Evolutionary conservation across 1,140 invertebrate species (phyloP).

Genomic region (Drosophila watanabei): DNA sequence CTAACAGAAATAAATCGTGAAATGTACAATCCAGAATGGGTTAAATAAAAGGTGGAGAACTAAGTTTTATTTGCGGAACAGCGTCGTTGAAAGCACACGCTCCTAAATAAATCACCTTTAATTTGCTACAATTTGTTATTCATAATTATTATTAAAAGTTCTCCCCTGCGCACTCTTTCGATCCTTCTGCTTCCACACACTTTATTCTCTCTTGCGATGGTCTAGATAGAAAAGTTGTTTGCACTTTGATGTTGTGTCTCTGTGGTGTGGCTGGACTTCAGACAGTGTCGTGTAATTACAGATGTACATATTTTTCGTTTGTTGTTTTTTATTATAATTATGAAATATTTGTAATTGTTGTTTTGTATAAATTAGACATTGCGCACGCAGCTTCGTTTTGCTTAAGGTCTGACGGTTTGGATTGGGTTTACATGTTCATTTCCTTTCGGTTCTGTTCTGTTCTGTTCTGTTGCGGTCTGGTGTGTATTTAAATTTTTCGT

Average conservation of each 20-base stretch:
- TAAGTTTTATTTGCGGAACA: conserved; percentile 73
- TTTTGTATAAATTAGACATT: conserved; percentile 81
- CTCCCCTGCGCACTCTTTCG: conserved; percentile 53
- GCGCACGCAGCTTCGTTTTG: conserved; percentile 81
- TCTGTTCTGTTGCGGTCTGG: conserved; percentile 4
- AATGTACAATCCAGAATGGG: conserved; percentile 39
- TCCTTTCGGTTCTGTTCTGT: conserved; percentile 33
- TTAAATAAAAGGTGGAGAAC: conserved; percentile 58
- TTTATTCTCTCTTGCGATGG: conserved; percentile 28
- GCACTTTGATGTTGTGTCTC: conserved; percentile 55
- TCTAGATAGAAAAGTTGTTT: conserved; percentile 52
- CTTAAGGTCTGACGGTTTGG: conserved; percentile 56
- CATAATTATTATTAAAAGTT: conserved; percentile 74
- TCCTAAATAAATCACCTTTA: conserved; percentile 80
- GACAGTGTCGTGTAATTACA: conserved; percentile 63
- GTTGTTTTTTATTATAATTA: conserved; percentile 45
- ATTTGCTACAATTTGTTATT: conserved; percentile 81
- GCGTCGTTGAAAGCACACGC: conserved; percentile 65
- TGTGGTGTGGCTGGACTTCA: conserved; percentile 40
- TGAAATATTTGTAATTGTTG: conserved; percentile 66
- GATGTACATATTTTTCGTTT: conserved; percentile 49
- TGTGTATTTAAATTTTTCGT: conserved; percentile 47
- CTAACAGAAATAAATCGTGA: conserved; percentile 44
- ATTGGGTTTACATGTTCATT: conserved; percentile 10
- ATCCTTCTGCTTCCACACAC: conserved; percentile 13